These are phyloP conservation scores for Pocillopora damicornis DNA, from an alignment of 64 coral and sea anemone genomes.

Conservation along the genomic window DNA sequence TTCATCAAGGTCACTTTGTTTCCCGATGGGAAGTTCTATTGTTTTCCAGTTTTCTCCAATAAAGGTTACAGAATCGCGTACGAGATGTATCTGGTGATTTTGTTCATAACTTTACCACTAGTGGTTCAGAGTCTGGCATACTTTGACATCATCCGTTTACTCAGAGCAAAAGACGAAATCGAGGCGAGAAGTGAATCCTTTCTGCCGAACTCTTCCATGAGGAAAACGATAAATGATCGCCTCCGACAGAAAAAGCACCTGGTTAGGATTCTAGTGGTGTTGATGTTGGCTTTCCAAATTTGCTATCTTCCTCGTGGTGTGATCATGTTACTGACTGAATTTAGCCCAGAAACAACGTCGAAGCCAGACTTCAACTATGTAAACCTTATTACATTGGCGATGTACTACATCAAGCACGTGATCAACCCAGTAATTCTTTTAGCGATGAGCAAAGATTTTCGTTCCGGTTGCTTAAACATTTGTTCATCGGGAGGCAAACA, in stretches of 20 bases:
- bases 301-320: slow-evolving; percentile 74
- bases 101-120: slow-evolving; percentile 50
- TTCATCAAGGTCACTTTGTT: slow-evolving; percentile 25
- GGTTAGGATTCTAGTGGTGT: slow-evolving; percentile 62
- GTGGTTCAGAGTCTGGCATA: slow-evolving; percentile 60
- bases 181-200: background rate
- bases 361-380: slow-evolving; percentile 40
- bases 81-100: slow-evolving; percentile 46
- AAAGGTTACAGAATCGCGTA: slow-evolving; percentile 42
- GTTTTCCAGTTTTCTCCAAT: slow-evolving; percentile 23
- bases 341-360: slow-evolving; percentile 1
- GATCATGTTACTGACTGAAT: slow-evolving; percentile 51
- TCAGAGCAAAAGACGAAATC: slow-evolving; percentile 50
- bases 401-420: slow-evolving; percentile 80
- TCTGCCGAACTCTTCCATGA: background rate
- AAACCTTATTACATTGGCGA: slow-evolving; percentile 43
- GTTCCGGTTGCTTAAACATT: slow-evolving; percentile 33
- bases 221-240: slow-evolving; percentile 21
- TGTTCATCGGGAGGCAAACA: background rate
- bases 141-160: slow-evolving; percentile 57
- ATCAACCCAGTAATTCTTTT: slow-evolving; percentile 73
- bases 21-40: background rate
- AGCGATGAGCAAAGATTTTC: slow-evolving; percentile 83
- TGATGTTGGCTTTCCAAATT: slow-evolving; percentile 71
- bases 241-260: slow-evolving; percentile 38